Percentiles rank a stretch among this genome's conserved stretches.
Evolutionary conservation across 2,113 vertebrate genomes (phyloP).

Genomic region (Ictidomys tridecemlineatus): DNA sequence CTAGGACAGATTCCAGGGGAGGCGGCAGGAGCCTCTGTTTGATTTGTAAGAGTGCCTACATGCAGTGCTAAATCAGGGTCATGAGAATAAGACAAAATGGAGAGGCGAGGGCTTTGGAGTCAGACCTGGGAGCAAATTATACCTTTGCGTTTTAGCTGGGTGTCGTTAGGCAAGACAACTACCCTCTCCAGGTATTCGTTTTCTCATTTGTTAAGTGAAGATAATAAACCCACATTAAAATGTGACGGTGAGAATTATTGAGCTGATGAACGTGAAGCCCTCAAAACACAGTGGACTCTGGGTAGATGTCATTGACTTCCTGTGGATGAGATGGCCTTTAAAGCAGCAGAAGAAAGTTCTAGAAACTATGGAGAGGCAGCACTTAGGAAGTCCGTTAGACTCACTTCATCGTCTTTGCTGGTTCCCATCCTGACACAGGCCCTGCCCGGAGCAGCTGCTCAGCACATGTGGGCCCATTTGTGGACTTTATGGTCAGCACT

Average conservation of each 20-base stretch:
- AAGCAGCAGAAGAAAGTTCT: not conserved
- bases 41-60: not conserved
- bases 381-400: not conserved
- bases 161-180: not conserved
- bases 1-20: not conserved
- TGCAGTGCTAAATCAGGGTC: not conserved
- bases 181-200: not conserved
- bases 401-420: not conserved
- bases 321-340: not conserved
- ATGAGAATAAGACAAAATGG: not conserved
- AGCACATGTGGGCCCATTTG: too few relatives aligned
- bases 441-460: not conserved
- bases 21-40: not conserved
- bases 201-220: not conserved
- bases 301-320: not conserved
- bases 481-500: not conserved
- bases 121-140: not conserved
- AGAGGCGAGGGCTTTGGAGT: not conserved
- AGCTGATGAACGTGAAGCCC: not conserved
- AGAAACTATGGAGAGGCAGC: not conserved
- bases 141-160: not conserved
- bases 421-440: not conserved
- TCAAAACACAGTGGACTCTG: not conserved
- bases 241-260: not conserved
- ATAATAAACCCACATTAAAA: not conserved